Percentiles rank a stretch among this genome's conserved stretches.
phyloP scores from a whole-genome alignment of 2,797 vertebrate species.

The Remorina albescens region DNA sequence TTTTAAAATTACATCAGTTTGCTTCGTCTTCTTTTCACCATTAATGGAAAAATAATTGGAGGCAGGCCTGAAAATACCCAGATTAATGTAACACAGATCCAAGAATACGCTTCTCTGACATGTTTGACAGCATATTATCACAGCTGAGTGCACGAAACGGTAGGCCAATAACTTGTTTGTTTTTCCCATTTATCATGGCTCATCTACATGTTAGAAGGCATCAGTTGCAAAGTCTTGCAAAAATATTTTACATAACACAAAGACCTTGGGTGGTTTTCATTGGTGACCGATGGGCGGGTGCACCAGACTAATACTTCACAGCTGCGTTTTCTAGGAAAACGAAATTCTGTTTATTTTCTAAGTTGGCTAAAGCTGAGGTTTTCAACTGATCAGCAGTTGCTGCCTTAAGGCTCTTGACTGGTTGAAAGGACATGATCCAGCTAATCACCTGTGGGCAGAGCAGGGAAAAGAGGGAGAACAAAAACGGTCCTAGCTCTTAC shows the following conservation, averaged over 20 bases:
- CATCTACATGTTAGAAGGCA: background rate
- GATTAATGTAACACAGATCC: background rate
- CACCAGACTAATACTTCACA: background rate
- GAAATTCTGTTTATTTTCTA: background rate
- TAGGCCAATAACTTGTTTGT: background rate
- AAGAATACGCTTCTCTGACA: background rate
- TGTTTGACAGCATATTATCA: background rate
- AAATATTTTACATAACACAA: background rate
- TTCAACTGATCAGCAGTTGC: background rate
- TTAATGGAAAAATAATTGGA: background rate
- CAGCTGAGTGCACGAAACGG: background rate
- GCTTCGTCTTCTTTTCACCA: background rate
- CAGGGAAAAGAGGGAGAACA: background rate
- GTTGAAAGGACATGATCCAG: conserved; percentile 1
- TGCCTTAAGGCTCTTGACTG: conserved; percentile 11
- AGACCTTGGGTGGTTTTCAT: background rate
- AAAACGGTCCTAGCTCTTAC: background rate
- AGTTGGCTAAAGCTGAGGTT: background rate
- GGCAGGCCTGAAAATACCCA: too few relatives aligned
- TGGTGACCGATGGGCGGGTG: background rate
- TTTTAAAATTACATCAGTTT: background rate
- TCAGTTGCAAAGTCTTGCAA: background rate
- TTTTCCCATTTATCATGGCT: background rate
- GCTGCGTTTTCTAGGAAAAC: background rate
- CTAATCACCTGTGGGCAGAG: background rate